These are phyloP conservation scores for Dryobotodes eremita DNA, from an alignment of 2,888 invertebrate genomes.

Conservation along the genomic window DNA sequence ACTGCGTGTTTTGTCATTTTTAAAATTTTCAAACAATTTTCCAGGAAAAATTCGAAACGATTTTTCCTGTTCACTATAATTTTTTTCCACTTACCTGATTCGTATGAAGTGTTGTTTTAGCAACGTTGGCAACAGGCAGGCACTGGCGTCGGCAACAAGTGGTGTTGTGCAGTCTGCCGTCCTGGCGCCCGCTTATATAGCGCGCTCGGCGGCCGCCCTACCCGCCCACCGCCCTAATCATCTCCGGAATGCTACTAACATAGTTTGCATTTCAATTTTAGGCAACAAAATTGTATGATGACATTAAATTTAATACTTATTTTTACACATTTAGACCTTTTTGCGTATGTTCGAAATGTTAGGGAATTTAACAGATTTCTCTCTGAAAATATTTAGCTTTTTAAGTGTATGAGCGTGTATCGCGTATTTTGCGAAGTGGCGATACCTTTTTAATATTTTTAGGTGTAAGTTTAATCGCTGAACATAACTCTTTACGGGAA, in stretches of 20 bases:
- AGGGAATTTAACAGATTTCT: conserved; percentile 23
- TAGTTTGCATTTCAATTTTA: conserved; percentile 87
- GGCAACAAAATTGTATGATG: conserved; percentile 78
- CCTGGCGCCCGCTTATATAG: conserved; percentile 85
- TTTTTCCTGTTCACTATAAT: conserved; percentile 15
- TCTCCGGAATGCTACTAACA: conserved; percentile 81
- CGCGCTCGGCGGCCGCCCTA: conserved; percentile 68
- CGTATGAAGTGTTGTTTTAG: conserved; percentile 74
- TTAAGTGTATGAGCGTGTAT: neutral
- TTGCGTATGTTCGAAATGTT: conserved; percentile 13
- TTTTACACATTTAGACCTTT: conserved; percentile 43
- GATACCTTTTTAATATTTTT: conserved; percentile 26
- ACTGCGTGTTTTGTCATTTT: neutral
- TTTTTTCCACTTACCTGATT: conserved; percentile 80
- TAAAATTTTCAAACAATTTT: neutral
- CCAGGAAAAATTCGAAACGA: neutral
- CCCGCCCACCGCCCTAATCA: conserved; percentile 87
- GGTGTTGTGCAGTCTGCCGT: conserved; percentile 87
- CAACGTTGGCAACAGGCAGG: conserved; percentile 80
- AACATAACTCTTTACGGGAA: conserved; percentile 25
- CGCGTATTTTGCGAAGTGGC: conserved; percentile 4
- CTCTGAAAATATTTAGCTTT: neutral
- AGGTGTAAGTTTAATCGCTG: conserved; percentile 35
- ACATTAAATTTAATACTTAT: conserved; percentile 63
- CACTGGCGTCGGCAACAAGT: conserved; percentile 85